Evolutionary conservation across 1,140 invertebrate genomes (phyloP).

Genomic region (Telenomus remus): DNA sequence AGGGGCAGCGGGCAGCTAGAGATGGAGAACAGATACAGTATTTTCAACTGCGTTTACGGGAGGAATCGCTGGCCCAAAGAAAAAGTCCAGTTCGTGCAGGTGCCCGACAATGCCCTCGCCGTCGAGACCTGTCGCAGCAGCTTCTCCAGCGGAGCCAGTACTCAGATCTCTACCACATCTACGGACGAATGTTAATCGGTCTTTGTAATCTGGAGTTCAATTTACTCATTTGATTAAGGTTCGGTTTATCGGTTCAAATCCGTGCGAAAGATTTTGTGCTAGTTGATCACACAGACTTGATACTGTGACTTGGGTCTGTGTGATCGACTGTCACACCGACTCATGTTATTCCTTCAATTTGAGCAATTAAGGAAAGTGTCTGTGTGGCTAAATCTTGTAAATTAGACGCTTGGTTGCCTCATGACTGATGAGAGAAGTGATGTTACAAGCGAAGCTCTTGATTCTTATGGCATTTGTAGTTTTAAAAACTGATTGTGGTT

Average conservation of each 20-base stretch:
- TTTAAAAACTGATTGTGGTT: conserved; percentile 15
- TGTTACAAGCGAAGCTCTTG: conserved; percentile 26
- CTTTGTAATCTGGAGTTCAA: not conserved
- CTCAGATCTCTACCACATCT: conserved; percentile 75
- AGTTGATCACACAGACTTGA: too few species aligned
- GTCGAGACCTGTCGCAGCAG: conserved; percentile 76
- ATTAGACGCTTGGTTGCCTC: too few species aligned
- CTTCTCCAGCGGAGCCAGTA: conserved; percentile 76
- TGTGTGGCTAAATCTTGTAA: too few species aligned
- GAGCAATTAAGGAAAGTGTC: too few species aligned
- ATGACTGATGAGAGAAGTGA: conserved; percentile 10
- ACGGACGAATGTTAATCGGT: conserved; percentile 70
- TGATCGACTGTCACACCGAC: too few species aligned
- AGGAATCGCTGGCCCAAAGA: conserved; percentile 70
- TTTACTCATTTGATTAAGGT: conserved; percentile 14
- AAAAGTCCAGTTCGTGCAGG: conserved; percentile 73
- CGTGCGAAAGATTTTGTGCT: too few species aligned
- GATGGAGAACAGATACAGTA: conserved; percentile 67
- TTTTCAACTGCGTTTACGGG: conserved; percentile 71
- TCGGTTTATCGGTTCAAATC: too few species aligned
- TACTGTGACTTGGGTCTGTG: too few species aligned
- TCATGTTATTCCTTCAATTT: too few species aligned
- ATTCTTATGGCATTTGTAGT: conserved; percentile 44
- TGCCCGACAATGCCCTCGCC: conserved; percentile 72
- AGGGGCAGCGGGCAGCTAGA: conserved; percentile 67